Evolutionary conservation across 2,888 invertebrate genomes (phyloP), one percentile per base, ranked within the genome.

Genomic region (Andrena fulva): DNA sequence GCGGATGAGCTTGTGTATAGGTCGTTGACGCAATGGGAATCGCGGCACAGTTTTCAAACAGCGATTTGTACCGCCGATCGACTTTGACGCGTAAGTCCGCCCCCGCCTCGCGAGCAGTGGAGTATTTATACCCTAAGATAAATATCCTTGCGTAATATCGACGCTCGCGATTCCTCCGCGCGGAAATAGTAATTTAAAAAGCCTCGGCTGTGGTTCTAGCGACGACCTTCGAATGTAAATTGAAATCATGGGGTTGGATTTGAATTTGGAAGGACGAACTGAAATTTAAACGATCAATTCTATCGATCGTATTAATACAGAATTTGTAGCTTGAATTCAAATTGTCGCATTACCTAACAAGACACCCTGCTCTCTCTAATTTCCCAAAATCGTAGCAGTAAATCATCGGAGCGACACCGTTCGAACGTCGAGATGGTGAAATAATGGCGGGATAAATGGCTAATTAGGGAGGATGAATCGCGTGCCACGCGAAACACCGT

Each of bases 81-180:
- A 20, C 63, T 80, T 81, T 80, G 76, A 87, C 77, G 80, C 8
- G 60, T 48, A 76, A 66, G 54, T 68, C 59, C 68, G 31, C 63
- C 75, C 33, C 20, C 70, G 48, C 60, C 54, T 64, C 85, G 84
- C 85, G 78, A 85, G 80, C 79, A 77, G 63, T 85, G 82, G 79
- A 77, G 63, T 87, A 90, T 87, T 90, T 88, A 85, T 88, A 89
- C 63, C 85, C 35, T 8, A 85, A 82, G 72, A 81, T 83, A 89
- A 88, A 87, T 87, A 87, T 73, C 59, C 62, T 87, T 87, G 72
- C 79, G 68, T 79, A 85, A 88, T 72, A 56, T 35, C 69, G 6
- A 66, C 59, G 24, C 33, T 33, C 4, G 54, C 16, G 29, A 48
- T 42, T 12, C 27, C 29, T 29, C 63, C 24, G 10, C 20, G 29